Percentiles rank a stretch among this genome's conserved stretches.
Evolutionary conservation across 2,888 invertebrate species (phyloP).

Genomic region (Pycnomerus fuliginosus): DNA sequence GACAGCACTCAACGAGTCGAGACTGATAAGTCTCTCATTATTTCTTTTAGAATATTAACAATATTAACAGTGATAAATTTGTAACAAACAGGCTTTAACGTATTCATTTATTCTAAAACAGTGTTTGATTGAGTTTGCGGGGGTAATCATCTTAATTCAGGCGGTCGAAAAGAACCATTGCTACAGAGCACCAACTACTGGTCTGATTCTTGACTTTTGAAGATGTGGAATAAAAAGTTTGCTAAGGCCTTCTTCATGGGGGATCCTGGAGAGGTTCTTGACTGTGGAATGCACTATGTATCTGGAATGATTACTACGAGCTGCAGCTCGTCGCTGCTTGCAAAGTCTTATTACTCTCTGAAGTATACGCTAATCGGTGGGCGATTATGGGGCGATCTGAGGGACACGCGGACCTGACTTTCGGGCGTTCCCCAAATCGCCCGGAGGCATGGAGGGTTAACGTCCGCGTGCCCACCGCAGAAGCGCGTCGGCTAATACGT

Average conservation of each 20-base stretch:
- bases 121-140: constrained; percentile 29
- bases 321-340: constrained; percentile 44
- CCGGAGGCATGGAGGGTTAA: constrained; percentile 54
- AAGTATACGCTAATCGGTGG: constrained; percentile 49
- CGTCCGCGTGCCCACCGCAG: constrained; percentile 93
- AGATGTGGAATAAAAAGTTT: constrained; percentile 24
- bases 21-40: constrained; percentile 29
- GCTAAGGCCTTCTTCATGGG: constrained; percentile 39
- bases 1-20: constrained; percentile 35
- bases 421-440: constrained; percentile 42
- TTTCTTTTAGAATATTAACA: constrained; percentile 43
- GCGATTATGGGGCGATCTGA: constrained; percentile 39
- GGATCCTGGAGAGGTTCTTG: constrained; percentile 24
- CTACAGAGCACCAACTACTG: constrained; percentile 44
- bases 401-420: constrained; percentile 49
- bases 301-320: constrained; percentile 48
- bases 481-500: constrained; percentile 91
- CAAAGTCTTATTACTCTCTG: constrained; percentile 54
- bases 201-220: constrained; percentile 21
- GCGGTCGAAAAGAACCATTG: constrained; percentile 32
- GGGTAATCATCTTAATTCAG: not conserved
- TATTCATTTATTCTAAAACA: constrained; percentile 38
- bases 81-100: constrained; percentile 51
- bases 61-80: constrained; percentile 51
- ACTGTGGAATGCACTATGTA: constrained; percentile 35